A percentile compares a stretch with the other conserved stretches of the same genome.
These are phyloP conservation scores for Xenentodon cancila DNA, from an alignment of 2,797 vertebrate species.

Conservation along the genomic window DNA sequence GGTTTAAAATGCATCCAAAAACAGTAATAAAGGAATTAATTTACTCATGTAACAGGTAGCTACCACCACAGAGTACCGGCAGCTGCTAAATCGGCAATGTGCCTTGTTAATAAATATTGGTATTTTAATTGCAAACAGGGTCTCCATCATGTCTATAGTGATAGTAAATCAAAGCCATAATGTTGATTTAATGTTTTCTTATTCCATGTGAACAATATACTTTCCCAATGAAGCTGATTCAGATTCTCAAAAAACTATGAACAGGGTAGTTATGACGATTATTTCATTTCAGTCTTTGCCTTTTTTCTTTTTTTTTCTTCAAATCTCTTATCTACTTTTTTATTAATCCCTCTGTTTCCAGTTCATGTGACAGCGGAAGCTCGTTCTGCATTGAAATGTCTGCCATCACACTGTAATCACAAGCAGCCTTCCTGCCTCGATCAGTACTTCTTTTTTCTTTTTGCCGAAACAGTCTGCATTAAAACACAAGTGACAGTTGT, in stretches of 20 bases:
- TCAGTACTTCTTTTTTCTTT: slow-evolving; percentile 51
- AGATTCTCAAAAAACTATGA: slow-evolving; percentile 23
- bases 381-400: slow-evolving; percentile 45
- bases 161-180: too few species aligned
- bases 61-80: too few species aligned
- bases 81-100: too few species aligned
- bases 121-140: too few species aligned
- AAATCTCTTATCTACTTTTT: slow-evolving; percentile 30
- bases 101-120: too few species aligned
- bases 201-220: not conserved
- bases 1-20: too few species aligned
- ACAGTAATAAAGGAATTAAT: too few species aligned
- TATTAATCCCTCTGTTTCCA: slow-evolving; percentile 26
- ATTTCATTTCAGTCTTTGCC: slow-evolving; percentile 15
- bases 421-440: slow-evolving; percentile 26
- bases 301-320: not conserved
- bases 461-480: slow-evolving; percentile 67
- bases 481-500: slow-evolving; percentile 76
- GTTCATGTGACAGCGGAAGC: slow-evolving; percentile 25
- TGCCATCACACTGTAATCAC: slow-evolving; percentile 20
- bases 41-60: too few species aligned
- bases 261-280: slow-evolving; percentile 16
- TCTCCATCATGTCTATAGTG: too few species aligned
- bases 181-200: too few species aligned
- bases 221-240: slow-evolving; percentile 1